phyloP scores from a whole-genome alignment of 2,113 vertebrate species.

The Tichodroma muraria region DNA sequence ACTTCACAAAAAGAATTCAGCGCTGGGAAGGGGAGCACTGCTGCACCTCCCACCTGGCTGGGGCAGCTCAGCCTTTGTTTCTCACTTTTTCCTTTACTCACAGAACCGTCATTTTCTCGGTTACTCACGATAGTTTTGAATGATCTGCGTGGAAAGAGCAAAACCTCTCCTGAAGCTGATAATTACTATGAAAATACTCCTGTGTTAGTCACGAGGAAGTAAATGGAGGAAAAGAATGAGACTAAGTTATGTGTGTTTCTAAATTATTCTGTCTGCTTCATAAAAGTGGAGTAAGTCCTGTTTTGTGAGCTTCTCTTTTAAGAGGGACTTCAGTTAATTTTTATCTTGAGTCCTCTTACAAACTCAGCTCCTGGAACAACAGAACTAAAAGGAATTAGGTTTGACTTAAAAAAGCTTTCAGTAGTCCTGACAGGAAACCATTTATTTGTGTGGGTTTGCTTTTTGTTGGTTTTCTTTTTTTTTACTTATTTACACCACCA shows the following conservation, averaged over 20 bases:
- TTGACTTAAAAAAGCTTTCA: neutral
- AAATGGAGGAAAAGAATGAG: neutral
- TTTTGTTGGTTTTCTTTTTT: neutral
- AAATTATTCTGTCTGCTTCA: neutral
- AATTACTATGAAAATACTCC: neutral
- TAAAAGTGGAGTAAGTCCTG: neutral
- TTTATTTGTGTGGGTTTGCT: neutral
- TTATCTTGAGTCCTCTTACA: neutral
- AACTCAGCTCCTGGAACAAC: neutral
- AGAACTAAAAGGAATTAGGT: neutral
- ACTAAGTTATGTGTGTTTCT: neutral
- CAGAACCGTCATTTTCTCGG: neutral
- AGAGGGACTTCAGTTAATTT: neutral
- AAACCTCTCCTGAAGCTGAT: neutral
- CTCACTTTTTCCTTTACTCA: neutral
- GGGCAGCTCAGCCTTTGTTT: neutral
- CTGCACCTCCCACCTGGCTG: neutral
- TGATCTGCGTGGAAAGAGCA: neutral
- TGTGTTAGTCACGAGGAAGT: neutral
- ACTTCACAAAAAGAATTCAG: neutral
- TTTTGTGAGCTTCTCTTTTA: neutral
- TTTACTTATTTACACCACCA: neutral
- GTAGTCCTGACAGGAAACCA: neutral
- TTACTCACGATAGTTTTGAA: neutral
- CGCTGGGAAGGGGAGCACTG: neutral